Conservation (phyloP, 2,888 invertebrate species). For the Aphrophora alni region DNA sequence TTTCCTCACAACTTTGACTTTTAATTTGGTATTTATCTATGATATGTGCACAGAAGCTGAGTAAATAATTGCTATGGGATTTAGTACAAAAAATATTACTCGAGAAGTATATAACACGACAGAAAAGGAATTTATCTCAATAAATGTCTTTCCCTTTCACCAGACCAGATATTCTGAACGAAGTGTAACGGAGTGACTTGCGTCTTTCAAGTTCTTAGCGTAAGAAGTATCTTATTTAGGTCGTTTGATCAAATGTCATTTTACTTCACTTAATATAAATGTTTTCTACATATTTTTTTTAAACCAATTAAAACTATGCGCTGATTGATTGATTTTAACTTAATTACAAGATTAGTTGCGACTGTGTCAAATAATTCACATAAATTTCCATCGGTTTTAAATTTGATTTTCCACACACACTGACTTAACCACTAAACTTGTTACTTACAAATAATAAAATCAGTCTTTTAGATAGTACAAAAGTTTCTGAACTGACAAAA, state of each 20-base stretch:
- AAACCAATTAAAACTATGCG: too few relatives aligned
- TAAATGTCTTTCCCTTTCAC: neutral
- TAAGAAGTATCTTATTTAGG: neutral
- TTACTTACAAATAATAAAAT: too few relatives aligned
- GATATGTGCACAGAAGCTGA: neutral
- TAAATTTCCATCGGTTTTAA: too few relatives aligned
- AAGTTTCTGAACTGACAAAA: too few relatives aligned
- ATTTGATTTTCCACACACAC: too few relatives aligned
- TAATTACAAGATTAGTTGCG: too few relatives aligned
- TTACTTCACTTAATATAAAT: neutral
- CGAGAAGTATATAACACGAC: neutral
- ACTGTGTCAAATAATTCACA: too few relatives aligned
- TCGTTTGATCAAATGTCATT: neutral
- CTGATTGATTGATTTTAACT: too few relatives aligned
- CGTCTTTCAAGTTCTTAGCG: neutral
- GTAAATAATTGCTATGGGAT: neutral
- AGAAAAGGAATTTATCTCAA: neutral
- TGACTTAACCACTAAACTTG: too few relatives aligned
- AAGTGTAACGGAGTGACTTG: neutral
- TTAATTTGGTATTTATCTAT: neutral
- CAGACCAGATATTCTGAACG: neutral
- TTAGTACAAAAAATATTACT: neutral
- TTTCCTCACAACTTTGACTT: too few relatives aligned
- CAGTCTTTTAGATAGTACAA: too few relatives aligned
- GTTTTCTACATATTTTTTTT: too few relatives aligned